Percentiles rank a stretch among this genome's conserved stretches.
Evolutionary conservation across 2,888 invertebrate genomes (phyloP).

Genomic region (Mythimna pallens): DNA sequence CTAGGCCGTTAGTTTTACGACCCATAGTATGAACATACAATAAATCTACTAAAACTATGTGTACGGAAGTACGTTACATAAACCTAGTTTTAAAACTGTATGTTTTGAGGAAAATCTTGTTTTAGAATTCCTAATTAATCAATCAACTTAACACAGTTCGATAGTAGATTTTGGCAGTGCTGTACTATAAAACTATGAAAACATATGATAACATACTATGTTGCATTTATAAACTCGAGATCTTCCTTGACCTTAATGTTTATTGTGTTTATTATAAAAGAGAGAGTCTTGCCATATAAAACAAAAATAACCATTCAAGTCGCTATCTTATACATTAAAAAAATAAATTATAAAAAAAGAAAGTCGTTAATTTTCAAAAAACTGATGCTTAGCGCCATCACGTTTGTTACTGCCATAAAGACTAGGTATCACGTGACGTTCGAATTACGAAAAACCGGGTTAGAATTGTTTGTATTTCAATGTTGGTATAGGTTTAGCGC

Average conservation of each 20-base stretch:
- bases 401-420: conserved; percentile 26
- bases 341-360: background rate
- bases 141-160: background rate
- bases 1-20: conserved; percentile 13
- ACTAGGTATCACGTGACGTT: conserved; percentile 45
- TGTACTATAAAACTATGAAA: too few relatives aligned
- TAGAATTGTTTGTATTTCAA: conserved; percentile 51
- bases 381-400: conserved; percentile 9
- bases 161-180: too few relatives aligned
- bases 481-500: conserved; percentile 31
- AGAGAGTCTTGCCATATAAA: background rate
- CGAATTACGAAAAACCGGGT: conserved; percentile 54
- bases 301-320: background rate
- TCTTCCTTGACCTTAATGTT: background rate
- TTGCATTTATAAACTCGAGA: background rate
- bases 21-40: conserved; percentile 18
- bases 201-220: background rate
- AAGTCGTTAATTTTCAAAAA: conserved; percentile 37
- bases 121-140: conserved; percentile 11
- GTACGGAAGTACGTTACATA: conserved; percentile 30
- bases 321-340: too few relatives aligned
- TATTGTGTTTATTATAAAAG: too few relatives aligned
- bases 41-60: conserved; percentile 10
- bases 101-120: conserved; percentile 15
- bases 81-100: conserved; percentile 28